These are phyloP conservation scores for Coecobrya sp. DNA, from an alignment of 2,888 invertebrate species.

Conservation along the genomic window DNA sequence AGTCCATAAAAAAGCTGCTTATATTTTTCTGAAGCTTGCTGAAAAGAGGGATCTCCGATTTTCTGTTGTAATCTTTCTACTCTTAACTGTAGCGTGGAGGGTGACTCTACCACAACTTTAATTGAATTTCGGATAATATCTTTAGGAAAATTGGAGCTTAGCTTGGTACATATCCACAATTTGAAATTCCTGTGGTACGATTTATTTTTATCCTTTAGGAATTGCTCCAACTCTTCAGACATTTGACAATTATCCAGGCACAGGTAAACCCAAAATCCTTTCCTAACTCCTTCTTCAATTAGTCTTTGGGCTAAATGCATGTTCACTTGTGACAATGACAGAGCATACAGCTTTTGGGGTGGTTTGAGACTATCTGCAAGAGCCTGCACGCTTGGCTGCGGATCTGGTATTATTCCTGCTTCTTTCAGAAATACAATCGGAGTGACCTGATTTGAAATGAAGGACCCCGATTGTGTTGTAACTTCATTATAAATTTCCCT, in stretches of 20 bases:
- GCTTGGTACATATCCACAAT: conserved; percentile 48
- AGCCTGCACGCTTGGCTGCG: neutral
- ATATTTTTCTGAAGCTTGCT: neutral
- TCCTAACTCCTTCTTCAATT: conserved; percentile 7
- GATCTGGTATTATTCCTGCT: neutral
- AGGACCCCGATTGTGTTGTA: too few relatives aligned
- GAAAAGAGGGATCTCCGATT: neutral
- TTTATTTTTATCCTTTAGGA: neutral
- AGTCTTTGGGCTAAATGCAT: neutral
- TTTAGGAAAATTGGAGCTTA: neutral
- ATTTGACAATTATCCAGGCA: conserved; percentile 54
- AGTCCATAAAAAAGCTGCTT: neutral
- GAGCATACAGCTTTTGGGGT: conserved; percentile 32
- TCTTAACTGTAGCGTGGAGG: neutral
- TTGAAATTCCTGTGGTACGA: conserved; percentile 10
- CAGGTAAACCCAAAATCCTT: conserved; percentile 64
- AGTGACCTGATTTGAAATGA: neutral
- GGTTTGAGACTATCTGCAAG: neutral
- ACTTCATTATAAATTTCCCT: conserved; percentile 25
- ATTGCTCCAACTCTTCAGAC: conserved; percentile 19
- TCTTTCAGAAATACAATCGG: conserved; percentile 31
- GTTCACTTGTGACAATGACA: conserved; percentile 18
- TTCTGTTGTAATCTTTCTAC: conserved; percentile 21
- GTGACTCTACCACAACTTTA: conserved; percentile 49
- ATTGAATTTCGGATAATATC: conserved; percentile 34